Percentiles rank a stretch among this genome's conserved stretches.
phyloP scores from a whole-genome alignment of 2,797 vertebrate species.

The Microchirus variegatus region DNA sequence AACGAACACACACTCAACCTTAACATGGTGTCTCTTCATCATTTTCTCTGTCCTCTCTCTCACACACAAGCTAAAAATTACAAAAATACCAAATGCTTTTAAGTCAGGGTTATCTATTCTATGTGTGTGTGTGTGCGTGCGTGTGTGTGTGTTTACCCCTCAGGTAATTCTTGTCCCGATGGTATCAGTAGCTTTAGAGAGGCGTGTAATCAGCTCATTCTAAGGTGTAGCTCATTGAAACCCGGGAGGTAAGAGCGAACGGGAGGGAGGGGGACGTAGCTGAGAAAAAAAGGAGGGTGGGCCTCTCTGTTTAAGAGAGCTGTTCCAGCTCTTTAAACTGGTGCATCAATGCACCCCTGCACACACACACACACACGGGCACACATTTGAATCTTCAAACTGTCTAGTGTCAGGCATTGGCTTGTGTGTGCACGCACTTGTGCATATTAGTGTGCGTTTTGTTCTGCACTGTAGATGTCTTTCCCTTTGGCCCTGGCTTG shows the following conservation, averaged over 20 bases:
- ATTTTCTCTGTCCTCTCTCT: constrained; percentile 23
- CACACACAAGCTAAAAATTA: constrained; percentile 22
- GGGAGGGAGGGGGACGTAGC: constrained; percentile 30
- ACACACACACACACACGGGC: constrained; percentile 19
- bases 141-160: constrained; percentile 76
- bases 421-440: constrained; percentile 1
- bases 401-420: constrained; percentile 18
- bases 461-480: constrained; percentile 22
- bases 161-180: constrained; percentile 79
- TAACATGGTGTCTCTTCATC: constrained; percentile 38
- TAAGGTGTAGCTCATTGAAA: constrained; percentile 78
- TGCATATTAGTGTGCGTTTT: constrained; percentile 42
- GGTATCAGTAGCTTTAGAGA: constrained; percentile 78
- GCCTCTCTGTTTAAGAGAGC: constrained; percentile 51
- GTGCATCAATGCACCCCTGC: constrained; percentile 33
- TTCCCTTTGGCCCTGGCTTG: constrained; percentile 29
- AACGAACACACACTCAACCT: constrained; percentile 16
- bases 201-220: constrained; percentile 77
- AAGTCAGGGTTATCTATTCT: constrained; percentile 70
- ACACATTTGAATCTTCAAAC: constrained; percentile 7
- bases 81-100: constrained; percentile 62
- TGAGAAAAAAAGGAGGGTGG: constrained; percentile 48
- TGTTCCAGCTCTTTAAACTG: constrained; percentile 55
- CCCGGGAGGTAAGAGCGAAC: constrained; percentile 53
- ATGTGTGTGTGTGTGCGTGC: constrained; percentile 36